A percentile compares a stretch with the other conserved stretches of the same genome.
phyloP scores from a whole-genome alignment of 2,113 vertebrate genomes.

The Dolichotis patagonum region DNA sequence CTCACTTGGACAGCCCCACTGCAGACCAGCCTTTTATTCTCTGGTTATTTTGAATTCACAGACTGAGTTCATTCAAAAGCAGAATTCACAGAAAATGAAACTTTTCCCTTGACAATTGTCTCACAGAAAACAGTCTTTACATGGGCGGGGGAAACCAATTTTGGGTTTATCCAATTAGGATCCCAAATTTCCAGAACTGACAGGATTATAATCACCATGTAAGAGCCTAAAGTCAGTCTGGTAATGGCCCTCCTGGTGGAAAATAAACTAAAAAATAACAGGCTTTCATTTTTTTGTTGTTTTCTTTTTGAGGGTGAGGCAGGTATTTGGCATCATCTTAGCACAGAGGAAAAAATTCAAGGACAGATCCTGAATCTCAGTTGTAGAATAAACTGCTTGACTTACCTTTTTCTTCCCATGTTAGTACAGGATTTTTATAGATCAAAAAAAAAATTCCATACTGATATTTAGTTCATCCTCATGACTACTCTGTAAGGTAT shows the following conservation, averaged over 20 bases:
- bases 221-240: background rate
- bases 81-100: constrained; percentile 13
- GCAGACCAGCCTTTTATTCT: background rate
- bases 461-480: background rate
- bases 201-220: background rate
- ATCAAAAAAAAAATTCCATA: background rate
- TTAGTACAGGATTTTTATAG: background rate
- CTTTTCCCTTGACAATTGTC: background rate
- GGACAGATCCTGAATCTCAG: background rate
- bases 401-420: background rate
- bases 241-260: background rate
- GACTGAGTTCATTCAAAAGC: background rate
- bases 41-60: background rate
- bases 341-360: background rate
- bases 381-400: accelerated
- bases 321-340: background rate
- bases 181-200: background rate
- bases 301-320: background rate
- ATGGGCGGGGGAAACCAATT: background rate
- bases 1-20: background rate
- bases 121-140: background rate
- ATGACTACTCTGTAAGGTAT: background rate
- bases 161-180: background rate
- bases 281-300: background rate
- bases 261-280: background rate